phyloP scores from a whole-genome alignment of 1,140 invertebrate species.

The Habropoda laboriosa region DNA sequence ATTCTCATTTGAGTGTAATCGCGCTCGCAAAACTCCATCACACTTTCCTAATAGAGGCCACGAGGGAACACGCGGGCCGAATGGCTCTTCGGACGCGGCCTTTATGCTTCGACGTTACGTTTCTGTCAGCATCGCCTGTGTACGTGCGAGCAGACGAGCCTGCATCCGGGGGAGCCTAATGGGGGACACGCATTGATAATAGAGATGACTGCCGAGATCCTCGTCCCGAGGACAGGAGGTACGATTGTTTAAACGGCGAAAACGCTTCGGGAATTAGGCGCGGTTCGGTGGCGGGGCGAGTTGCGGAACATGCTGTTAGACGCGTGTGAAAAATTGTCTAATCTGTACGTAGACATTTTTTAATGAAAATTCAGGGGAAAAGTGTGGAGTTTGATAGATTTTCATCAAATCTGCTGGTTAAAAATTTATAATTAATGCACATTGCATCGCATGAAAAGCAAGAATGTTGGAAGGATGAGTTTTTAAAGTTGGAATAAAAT shows the following conservation, averaged over 20 bases:
- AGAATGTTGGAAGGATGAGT: too few relatives aligned
- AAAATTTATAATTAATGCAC: too few relatives aligned
- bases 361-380: too few relatives aligned
- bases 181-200: conserved; percentile 45
- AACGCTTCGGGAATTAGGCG: not conserved
- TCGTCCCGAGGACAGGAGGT: not conserved
- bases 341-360: too few relatives aligned
- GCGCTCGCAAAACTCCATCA: conserved; percentile 83
- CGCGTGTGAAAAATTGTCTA: too few relatives aligned
- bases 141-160: conserved; percentile 4
- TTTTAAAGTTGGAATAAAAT: too few relatives aligned
- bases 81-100: conserved; percentile 69
- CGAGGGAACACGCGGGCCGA: conserved; percentile 60
- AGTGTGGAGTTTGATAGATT: too few relatives aligned
- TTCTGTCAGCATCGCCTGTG: conserved; percentile 27
- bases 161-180: conserved; percentile 20
- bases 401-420: too few relatives aligned
- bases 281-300: not conserved
- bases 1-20: conserved; percentile 83
- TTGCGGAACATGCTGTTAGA: too few relatives aligned
- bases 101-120: conserved; percentile 65
- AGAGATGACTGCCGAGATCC: conserved; percentile 42
- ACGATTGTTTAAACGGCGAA: conserved; percentile 18
- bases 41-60: conserved; percentile 82
- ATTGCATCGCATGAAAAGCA: too few relatives aligned